Base-by-base conservation (phyloP, 53 echinoderm and acorn worm genomes). In the Mesocentrotus franciscanus region DNA sequence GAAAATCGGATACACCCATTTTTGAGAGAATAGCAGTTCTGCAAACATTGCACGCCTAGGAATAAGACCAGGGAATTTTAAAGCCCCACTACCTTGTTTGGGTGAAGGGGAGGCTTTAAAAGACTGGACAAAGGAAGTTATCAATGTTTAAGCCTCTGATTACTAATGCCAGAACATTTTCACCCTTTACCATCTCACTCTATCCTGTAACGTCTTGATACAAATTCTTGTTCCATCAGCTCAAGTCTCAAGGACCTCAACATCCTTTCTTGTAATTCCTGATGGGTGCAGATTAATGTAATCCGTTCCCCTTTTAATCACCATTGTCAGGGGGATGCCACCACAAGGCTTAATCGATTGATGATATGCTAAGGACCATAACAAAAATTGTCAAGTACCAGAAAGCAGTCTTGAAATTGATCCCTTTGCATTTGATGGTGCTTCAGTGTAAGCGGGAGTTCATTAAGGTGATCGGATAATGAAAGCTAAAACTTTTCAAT, bases 281-380 rank as follows among this genome's bases (percentile, higher is more conserved):
- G 58, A 26, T 87, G 87, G 56, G 58, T 59, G 87, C 58, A 29
- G 87, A 87, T 87, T 58, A 87, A 58, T 87, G 17, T 87, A 57
- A 87, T 58, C 87, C 87, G 13, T 29, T 27, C 8, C 26, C 20
- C 18, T 36, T 81, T 81, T 81, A 36, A 81, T 81, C 81, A 17
- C 9, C 15, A 87, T 15, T 57, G 87, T 58, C 87, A 87, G n/a
- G 58, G 59, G 87, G 58, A 87, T 58, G 59, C 87, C 87, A 58
- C 74, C 81, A 57, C 87, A 58, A 57, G 22, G 58, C n/a, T 85
- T 87, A 87, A 58, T 87, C 27, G 87, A 87, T 87, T 87, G 56
- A 58, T 87, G 0, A 85, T 26, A 2, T 20, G 57, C 27, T 56
- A 85, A 58, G 57, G 4, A 85, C 85, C n/a, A 18, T 11, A 56